phyloP scores from a whole-genome alignment of 2,888 invertebrate genomes.

The Vanessa cardui region DNA sequence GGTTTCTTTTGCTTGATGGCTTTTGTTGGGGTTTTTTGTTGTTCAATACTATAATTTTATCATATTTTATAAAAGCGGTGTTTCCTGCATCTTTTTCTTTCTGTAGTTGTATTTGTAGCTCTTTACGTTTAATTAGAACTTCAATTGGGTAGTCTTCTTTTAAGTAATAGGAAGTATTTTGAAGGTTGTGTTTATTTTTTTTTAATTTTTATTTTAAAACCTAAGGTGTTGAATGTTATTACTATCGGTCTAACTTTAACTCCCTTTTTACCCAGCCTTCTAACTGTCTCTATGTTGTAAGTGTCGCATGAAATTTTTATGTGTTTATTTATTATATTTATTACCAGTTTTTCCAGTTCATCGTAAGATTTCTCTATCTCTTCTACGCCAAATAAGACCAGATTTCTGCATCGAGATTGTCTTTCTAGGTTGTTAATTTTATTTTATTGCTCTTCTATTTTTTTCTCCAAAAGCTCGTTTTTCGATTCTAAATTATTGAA shows the following conservation, averaged over 20 bases:
- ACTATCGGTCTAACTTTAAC: conserved; percentile 27
- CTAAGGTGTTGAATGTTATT: conserved; percentile 23
- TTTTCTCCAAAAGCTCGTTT: conserved; percentile 30
- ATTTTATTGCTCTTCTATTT: conserved; percentile 28
- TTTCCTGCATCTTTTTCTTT: conserved; percentile 29
- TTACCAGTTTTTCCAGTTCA: conserved; percentile 45
- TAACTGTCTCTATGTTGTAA: conserved; percentile 30
- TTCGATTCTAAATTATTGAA: conserved; percentile 34
- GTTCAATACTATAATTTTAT: conserved; percentile 22
- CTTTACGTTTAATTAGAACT: conserved; percentile 30
- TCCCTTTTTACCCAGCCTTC: conserved; percentile 33
- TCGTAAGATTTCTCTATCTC: conserved; percentile 40
- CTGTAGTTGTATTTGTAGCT: conserved; percentile 35
- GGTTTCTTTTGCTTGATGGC: conserved; percentile 17
- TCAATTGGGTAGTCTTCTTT: conserved; percentile 40
- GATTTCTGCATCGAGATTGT: conserved; percentile 26
- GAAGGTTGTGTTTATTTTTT: conserved; percentile 33
- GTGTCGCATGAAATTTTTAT: conserved; percentile 32
- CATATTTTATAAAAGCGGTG: conserved; percentile 38
- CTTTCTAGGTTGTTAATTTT: conserved; percentile 33
- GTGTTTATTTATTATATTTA: conserved; percentile 40
- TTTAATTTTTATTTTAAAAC: conserved; percentile 31
- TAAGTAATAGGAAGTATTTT: conserved; percentile 37
- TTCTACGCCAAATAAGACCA: conserved; percentile 35
- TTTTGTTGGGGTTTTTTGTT: conserved; percentile 15